Conservation (phyloP, 2,113 vertebrate species). For the Baryphthengus martii region DNA sequence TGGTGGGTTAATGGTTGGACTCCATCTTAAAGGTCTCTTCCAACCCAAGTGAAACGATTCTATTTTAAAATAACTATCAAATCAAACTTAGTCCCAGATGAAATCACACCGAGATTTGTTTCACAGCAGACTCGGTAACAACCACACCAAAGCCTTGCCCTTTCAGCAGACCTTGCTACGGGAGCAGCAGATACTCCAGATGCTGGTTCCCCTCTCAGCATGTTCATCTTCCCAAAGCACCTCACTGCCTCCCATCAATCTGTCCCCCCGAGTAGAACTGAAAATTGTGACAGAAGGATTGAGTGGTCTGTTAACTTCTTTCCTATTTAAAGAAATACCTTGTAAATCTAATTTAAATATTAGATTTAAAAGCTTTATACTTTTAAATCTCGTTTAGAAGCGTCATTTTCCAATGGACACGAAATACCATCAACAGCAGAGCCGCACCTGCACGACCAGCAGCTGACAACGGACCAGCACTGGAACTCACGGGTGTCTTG, state of each 20-base stretch:
- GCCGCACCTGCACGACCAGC: not conserved
- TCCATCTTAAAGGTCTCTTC: not conserved
- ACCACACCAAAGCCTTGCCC: not conserved
- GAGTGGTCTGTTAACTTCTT: not conserved
- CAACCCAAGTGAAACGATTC: not conserved
- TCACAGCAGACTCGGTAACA: not conserved
- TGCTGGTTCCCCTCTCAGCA: not conserved
- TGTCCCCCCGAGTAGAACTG: not conserved
- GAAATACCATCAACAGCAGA: not conserved
- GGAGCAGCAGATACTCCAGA: not conserved
- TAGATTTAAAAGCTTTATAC: not conserved
- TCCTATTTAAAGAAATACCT: not conserved
- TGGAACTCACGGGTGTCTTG: not conserved
- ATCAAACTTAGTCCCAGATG: not conserved
- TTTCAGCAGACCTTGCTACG: not conserved
- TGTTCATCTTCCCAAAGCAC: not conserved
- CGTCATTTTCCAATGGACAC: not conserved
- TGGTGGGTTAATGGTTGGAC: no score
- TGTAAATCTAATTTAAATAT: not conserved
- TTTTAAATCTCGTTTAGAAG: not conserved
- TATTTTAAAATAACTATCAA: not conserved
- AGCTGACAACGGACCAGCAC: not conserved
- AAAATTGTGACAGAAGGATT: not conserved
- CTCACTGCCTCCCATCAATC: not conserved
- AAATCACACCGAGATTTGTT: not conserved